Evolutionary conservation across 2,797 vertebrate species (phyloP).

Genomic region (Aeoliscus strigatus): DNA sequence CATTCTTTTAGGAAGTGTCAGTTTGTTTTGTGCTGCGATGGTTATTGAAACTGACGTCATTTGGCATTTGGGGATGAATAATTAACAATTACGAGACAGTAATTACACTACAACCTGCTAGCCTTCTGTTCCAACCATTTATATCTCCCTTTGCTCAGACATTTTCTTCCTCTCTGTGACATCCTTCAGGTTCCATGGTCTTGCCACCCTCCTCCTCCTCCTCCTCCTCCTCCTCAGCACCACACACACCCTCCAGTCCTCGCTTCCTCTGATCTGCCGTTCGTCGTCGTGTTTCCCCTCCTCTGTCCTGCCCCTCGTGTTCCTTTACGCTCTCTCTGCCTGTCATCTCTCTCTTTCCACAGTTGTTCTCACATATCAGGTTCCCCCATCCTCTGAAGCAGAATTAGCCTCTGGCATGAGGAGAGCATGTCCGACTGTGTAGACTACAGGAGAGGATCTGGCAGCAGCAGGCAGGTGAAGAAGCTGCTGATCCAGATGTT

Average conservation of each 20-base stretch:
- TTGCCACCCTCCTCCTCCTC: conserved; percentile 8
- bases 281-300: conserved; percentile 21
- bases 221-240: conserved; percentile 8
- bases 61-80: no score
- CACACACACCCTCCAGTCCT: conserved; percentile 23
- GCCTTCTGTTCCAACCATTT: conserved; percentile 13
- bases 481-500: conserved; percentile 31
- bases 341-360: conserved; percentile 43
- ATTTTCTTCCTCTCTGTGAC: conserved; percentile 15
- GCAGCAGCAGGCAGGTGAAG: conserved; percentile 21
- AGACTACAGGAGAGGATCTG: conserved; percentile 1
- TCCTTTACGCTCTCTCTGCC: conserved; percentile 22
- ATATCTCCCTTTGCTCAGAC: conserved; percentile 29
- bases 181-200: conserved; percentile 38
- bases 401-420: conserved; percentile 68
- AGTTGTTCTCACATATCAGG: conserved; percentile 75
- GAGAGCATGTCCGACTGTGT: conserved; percentile 2
- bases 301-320: conserved; percentile 35
- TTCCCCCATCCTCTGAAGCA: conserved; percentile 62
- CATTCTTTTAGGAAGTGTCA: no score
- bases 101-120: no score
- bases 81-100: no score
- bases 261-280: conserved; percentile 45
- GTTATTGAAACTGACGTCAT: no score
- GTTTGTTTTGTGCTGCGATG: no score